Base-by-base conservation (phyloP, 1,140 invertebrate species). In the Callitettix versicolor region DNA sequence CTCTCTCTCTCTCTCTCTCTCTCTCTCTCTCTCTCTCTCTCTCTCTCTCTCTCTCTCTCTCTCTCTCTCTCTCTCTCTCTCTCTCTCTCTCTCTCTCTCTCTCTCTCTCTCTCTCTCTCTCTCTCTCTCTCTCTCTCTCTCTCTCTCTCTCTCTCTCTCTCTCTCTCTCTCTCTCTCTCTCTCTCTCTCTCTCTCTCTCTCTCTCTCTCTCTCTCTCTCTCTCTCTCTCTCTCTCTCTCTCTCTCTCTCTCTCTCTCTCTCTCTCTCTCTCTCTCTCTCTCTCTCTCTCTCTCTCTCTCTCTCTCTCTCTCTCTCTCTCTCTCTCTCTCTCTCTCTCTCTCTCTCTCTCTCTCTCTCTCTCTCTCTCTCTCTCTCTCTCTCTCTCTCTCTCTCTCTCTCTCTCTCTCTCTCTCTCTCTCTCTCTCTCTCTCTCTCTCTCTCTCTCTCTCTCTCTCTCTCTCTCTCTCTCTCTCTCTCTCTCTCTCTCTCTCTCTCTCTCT, bases 191-290 rank as follows among this genome's bases (percentile, higher is more conserved):
- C 34, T 36, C 34, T 36, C 34, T 36, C 34, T 36, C 34, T 36
- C 34, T 36, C 34, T 36, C 34, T 36, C 34, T 36, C 34, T 36
- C 34, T 36, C 34, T 36, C 34, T 36, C 34, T 36, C 34, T 36
- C 34, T 36, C 34, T 36, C 34, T 36, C 34, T 36, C 34, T 36
- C 34, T 36, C 48, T 50, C 48, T 50, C 48, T 50, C 48, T 50
- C 48, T 50, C 48, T 50, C 48, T 50, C 48, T 50, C 48, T 50
- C 48, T 50, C 48, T 50, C 48, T 50, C 48, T 50, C 48, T 50
- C 48, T 50, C 48, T 33, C 48, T 50, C 48, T 50, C 48, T 50
- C 48, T 50, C 48, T 50, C 48, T 50, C 48, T 50, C 48, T 50
- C 48, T 50, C 48, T 50, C 48, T 50, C 48, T 50, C 48, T 50